Conservation (phyloP, 2,113 vertebrate genomes). For the Pholis gunnellus region DNA sequence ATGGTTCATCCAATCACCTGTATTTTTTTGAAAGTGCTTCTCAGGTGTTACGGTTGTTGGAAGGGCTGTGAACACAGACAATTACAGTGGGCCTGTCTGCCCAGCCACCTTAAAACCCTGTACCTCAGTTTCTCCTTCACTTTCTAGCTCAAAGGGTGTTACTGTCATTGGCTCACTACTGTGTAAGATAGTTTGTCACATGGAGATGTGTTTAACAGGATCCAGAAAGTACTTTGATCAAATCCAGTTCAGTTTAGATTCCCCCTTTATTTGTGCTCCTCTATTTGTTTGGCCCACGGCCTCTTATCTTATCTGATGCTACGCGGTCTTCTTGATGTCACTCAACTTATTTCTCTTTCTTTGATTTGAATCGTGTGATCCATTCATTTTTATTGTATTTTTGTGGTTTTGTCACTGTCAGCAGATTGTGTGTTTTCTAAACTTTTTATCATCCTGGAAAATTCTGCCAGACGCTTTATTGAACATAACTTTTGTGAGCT, state of each 20-base stretch:
- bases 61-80: no score
- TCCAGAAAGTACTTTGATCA: neutral
- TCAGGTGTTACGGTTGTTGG: no score
- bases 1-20: no score
- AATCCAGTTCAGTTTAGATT: no score
- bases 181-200: neutral
- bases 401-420: neutral
- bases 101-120: neutral
- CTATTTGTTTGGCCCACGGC: no score
- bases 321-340: neutral
- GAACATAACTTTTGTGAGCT: neutral
- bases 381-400: neutral
- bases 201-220: neutral
- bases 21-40: no score
- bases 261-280: no score
- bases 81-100: no score
- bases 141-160: neutral
- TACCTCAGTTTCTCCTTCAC: neutral
- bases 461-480: neutral
- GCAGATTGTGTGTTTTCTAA: slow-evolving; percentile 3
- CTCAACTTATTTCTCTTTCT: neutral
- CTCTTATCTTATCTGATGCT: neutral
- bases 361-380: slow-evolving; percentile 11
- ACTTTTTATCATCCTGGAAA: neutral
- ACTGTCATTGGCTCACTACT: neutral